Evolutionary conservation across 2,888 invertebrate genomes (phyloP).

Genomic region (Notodonta ziczac): DNA sequence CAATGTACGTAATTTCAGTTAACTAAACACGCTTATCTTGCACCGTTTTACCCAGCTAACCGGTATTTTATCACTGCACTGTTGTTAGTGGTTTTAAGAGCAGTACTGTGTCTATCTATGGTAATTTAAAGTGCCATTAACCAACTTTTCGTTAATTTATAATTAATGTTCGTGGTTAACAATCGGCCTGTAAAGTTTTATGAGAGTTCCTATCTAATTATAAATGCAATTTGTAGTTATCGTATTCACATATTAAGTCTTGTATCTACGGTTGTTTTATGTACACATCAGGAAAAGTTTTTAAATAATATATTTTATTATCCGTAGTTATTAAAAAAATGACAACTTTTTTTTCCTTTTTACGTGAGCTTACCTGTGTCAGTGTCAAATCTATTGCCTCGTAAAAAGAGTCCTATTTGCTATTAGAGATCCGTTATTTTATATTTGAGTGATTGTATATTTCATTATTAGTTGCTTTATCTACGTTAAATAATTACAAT

Average conservation of each 20-base stretch:
- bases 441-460: background rate
- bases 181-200: background rate
- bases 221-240: background rate
- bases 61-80: constrained; percentile 23
- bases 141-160: constrained; percentile 45
- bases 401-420: background rate
- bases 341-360: too few species aligned
- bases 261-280: too few species aligned
- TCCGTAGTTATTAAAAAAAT: too few species aligned
- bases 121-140: constrained; percentile 45
- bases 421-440: background rate
- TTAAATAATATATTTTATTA: too few species aligned
- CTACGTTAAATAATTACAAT: background rate
- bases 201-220: background rate
- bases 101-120: constrained; percentile 26
- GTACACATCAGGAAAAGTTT: too few species aligned
- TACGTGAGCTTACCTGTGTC: too few species aligned
- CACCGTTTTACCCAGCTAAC: background rate
- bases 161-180: constrained; percentile 31
- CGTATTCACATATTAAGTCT: too few species aligned
- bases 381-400: background rate
- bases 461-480: background rate
- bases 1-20: background rate
- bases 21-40: background rate
- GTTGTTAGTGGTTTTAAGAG: constrained; percentile 25